Evolutionary conservation across 2,888 invertebrate species (phyloP).

Genomic region (Philereme transversata): DNA sequence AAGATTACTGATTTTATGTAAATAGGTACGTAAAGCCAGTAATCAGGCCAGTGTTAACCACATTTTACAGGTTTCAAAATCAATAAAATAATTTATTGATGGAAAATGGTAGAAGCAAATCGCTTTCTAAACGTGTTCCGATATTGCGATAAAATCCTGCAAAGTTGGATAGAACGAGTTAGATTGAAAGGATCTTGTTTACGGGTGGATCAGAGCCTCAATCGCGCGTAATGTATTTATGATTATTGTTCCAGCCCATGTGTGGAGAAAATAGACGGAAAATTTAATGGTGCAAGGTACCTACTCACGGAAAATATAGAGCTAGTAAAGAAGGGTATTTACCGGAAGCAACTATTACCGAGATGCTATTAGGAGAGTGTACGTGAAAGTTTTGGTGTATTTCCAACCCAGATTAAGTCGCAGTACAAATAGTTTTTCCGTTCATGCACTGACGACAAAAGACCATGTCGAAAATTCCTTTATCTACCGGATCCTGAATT

Average conservation of each 20-base stretch:
- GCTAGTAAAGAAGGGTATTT: not conserved
- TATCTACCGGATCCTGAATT: slow-evolving; percentile 51
- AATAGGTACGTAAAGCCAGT: too few relatives aligned
- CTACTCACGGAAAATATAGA: slow-evolving; percentile 17
- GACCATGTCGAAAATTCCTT: slow-evolving; percentile 43
- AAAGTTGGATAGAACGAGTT: slow-evolving; percentile 81
- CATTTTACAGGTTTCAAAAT: too few relatives aligned
- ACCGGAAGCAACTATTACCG: not conserved
- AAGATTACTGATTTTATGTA: too few relatives aligned
- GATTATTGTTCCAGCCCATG: slow-evolving; percentile 73
- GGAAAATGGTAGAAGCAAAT: slow-evolving; percentile 21
- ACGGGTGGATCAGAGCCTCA: slow-evolving; percentile 73
- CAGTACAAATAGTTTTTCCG: slow-evolving; percentile 10
- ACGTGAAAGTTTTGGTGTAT: slow-evolving; percentile 1
- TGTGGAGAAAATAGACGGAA: slow-evolving; percentile 48
- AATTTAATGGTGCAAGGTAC: slow-evolving; percentile 38
- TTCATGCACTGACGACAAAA: slow-evolving; percentile 13
- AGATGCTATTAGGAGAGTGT: not conserved
- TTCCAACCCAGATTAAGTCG: not conserved
- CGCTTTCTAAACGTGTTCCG: slow-evolving; percentile 26
- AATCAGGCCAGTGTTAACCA: too few relatives aligned
- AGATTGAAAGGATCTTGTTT: slow-evolving; percentile 66
- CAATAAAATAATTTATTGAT: too few relatives aligned
- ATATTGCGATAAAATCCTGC: slow-evolving; percentile 61
- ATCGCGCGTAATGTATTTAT: slow-evolving; percentile 84